phyloP scores from a whole-genome alignment of 1,140 invertebrate species.

The Glomeris maerens region DNA sequence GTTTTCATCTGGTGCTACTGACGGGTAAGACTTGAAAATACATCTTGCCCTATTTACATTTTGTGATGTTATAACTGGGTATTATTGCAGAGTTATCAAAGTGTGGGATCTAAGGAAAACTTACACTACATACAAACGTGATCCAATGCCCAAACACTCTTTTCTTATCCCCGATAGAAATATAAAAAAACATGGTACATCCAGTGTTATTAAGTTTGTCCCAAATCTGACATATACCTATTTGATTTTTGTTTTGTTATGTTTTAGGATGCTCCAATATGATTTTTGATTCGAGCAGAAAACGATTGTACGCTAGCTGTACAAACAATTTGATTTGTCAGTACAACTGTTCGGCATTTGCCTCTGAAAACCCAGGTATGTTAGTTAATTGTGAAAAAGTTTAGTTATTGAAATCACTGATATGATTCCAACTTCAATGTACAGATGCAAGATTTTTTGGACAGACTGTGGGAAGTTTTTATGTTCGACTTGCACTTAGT shows the following conservation, averaged over 20 bases:
- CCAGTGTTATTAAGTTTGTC: background rate
- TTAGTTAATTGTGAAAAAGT: slow-evolving; percentile 1
- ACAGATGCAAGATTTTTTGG: slow-evolving; percentile 37
- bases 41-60: background rate
- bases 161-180: slow-evolving; percentile 54
- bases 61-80: slow-evolving; percentile 5
- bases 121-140: slow-evolving; percentile 50
- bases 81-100: slow-evolving; percentile 47
- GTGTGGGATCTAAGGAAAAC: slow-evolving; percentile 74
- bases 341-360: slow-evolving; percentile 59
- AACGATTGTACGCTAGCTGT: slow-evolving; percentile 66
- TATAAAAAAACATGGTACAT: slow-evolving; percentile 33
- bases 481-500: slow-evolving; percentile 63
- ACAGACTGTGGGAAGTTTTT: slow-evolving; percentile 60
- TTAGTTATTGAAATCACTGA: slow-evolving; percentile 2
- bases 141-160: slow-evolving; percentile 51
- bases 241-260: background rate
- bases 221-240: background rate
- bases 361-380: slow-evolving; percentile 43
- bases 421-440: slow-evolving; percentile 11
- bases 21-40: slow-evolving; percentile 41
- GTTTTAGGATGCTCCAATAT: slow-evolving; percentile 57
- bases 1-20: slow-evolving; percentile 63
- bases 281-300: slow-evolving; percentile 47
- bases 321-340: slow-evolving; percentile 72